These are phyloP conservation scores for Cervus canadensis DNA, from an alignment of 2,113 vertebrate species.

Conservation along the genomic window DNA sequence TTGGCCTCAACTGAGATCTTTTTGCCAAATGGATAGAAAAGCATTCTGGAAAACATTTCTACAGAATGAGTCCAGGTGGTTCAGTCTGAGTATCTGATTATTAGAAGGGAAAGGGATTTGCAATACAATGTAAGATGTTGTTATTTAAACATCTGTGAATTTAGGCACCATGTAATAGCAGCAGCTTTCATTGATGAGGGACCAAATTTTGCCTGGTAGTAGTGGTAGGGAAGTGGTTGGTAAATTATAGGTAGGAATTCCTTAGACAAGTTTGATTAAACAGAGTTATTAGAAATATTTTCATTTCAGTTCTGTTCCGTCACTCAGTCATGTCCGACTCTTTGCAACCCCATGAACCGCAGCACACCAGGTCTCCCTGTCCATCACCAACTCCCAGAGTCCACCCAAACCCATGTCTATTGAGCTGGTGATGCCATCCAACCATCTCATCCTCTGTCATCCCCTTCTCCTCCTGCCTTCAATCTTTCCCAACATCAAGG, in stretches of 20 bases:
- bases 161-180: neutral
- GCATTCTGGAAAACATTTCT: neutral
- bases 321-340: rapidly evolving
- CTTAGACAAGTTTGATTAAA: neutral
- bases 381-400: neutral
- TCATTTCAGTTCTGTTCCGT: neutral
- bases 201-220: neutral
- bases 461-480: neutral
- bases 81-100: neutral
- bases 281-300: neutral
- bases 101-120: neutral
- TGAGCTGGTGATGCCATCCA: neutral
- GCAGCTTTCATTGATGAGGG: neutral
- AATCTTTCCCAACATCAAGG: neutral
- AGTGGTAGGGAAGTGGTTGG: neutral
- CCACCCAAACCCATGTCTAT: neutral
- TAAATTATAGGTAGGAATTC: neutral
- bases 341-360: neutral
- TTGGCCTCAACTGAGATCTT: neutral
- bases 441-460: neutral
- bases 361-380: neutral
- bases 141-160: neutral
- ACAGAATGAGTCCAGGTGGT: neutral
- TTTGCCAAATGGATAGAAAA: neutral
- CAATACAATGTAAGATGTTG: neutral